phyloP scores from a whole-genome alignment of 1,140 invertebrate genomes.

The Drosophila bipectinata region DNA sequence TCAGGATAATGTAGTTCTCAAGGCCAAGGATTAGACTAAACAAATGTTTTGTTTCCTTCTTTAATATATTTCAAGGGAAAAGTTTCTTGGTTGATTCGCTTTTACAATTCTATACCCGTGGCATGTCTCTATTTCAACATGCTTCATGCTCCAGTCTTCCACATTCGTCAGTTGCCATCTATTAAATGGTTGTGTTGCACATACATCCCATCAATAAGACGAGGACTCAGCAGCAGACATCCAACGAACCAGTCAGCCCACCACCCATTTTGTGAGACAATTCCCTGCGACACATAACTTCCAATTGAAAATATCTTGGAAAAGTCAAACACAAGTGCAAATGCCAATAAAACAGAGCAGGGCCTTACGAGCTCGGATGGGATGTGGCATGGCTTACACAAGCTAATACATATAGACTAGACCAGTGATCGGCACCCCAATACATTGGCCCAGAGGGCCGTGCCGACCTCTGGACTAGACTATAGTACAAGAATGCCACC shows the following conservation, averaged over 20 bases:
- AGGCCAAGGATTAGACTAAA: background rate
- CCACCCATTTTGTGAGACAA: slow-evolving; percentile 34
- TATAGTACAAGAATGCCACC: slow-evolving; percentile 1
- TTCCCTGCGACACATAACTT: slow-evolving; percentile 57
- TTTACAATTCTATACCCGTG: slow-evolving; percentile 37
- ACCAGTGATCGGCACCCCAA: too few species aligned
- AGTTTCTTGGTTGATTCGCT: slow-evolving; percentile 13
- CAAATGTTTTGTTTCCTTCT: background rate
- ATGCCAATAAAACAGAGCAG: slow-evolving; percentile 67
- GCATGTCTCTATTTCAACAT: slow-evolving; percentile 30
- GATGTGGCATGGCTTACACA: background rate
- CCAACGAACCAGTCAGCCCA: too few species aligned
- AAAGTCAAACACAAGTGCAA: slow-evolving; percentile 74
- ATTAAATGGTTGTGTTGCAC: slow-evolving; percentile 43
- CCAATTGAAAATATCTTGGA: slow-evolving; percentile 73
- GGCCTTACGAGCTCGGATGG: background rate
- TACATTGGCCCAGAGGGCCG: too few species aligned
- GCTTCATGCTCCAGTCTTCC: slow-evolving; percentile 3
- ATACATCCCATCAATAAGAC: slow-evolving; percentile 27
- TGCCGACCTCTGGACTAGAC: too few species aligned
- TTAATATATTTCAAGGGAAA: background rate
- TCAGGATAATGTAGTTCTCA: background rate
- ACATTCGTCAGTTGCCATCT: slow-evolving; percentile 39
- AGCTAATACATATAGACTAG: slow-evolving; percentile 21
- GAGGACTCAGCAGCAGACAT: slow-evolving; percentile 12